A percentile compares a stretch with the other conserved stretches of the same genome.
Evolutionary conservation across 2,888 invertebrate species (phyloP).

Genomic region (Campopleginae sp.): DNA sequence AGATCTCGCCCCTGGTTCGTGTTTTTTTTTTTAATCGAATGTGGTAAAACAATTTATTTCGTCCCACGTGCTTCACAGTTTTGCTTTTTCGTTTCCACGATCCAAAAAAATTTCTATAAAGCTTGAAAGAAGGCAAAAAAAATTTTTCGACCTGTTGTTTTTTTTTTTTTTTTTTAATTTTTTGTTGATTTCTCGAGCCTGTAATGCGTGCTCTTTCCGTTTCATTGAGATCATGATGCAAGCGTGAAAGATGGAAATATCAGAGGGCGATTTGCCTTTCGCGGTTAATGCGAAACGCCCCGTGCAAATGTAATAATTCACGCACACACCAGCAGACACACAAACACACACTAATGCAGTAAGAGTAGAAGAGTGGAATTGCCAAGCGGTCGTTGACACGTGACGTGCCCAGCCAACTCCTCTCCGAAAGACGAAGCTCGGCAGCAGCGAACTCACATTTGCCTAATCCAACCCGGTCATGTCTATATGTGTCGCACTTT

Average conservation of each 20-base stretch:
- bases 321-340: neutral
- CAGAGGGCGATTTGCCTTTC: neutral
- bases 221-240: neutral
- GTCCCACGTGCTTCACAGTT: neutral
- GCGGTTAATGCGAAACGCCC: neutral
- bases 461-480: constrained; percentile 48
- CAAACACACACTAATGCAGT: neutral
- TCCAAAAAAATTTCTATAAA: neutral
- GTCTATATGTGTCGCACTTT: neutral
- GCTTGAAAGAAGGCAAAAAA: neutral
- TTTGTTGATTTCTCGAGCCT: neutral
- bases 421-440: constrained; percentile 50
- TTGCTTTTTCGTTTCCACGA: neutral
- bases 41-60: neutral
- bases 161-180: neutral
- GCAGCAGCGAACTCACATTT: constrained; percentile 55
- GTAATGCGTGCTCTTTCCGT: neutral
- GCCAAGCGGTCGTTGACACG: constrained; percentile 60
- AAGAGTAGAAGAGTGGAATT: constrained; percentile 40
- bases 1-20: neutral
- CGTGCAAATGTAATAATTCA: constrained; percentile 33
- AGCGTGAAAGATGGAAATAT: neutral
- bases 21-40: neutral
- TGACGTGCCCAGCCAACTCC: constrained; percentile 44
- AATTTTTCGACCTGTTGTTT: neutral